phyloP scores from a whole-genome alignment of 2,888 invertebrate genomes.

The Nebria salina region DNA sequence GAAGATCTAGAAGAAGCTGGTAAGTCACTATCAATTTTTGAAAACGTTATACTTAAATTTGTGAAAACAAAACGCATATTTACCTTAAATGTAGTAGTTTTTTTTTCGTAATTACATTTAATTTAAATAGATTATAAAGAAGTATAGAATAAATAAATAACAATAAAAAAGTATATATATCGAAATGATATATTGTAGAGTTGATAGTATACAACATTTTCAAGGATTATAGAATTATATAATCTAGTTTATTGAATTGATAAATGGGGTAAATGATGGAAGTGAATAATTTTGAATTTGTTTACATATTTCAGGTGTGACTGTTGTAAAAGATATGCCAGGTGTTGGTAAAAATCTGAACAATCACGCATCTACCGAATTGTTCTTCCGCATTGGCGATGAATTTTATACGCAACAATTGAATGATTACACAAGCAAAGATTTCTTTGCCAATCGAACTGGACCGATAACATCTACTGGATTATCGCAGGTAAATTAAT shows the following conservation, averaged over 20 bases:
- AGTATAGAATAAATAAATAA: no score
- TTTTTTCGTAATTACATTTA: no score
- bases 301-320: conserved; percentile 48
- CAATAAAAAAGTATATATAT: no score
- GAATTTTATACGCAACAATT: conserved; percentile 30
- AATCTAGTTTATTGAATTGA: no score
- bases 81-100: no score
- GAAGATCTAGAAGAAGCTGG: conserved; percentile 35
- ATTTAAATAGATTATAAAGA: no score
- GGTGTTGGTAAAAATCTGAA: conserved; percentile 57
- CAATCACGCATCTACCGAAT: conserved; percentile 48
- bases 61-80: not conserved
- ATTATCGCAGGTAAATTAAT: conserved; percentile 44
- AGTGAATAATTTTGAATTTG: no score
- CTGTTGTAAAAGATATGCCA: conserved; percentile 57
- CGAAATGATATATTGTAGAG: no score
- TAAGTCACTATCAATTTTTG: not conserved
- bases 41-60: not conserved
- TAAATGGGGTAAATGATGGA: no score
- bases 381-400: conserved; percentile 40
- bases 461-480: conserved; percentile 48
- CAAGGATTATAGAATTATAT: no score
- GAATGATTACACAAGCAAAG: conserved; percentile 24
- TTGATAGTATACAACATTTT: no score
- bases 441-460: conserved; percentile 28